Percentiles rank a stretch among this genome's conserved stretches.
Evolutionary conservation across 2,888 invertebrate genomes (phyloP).

Genomic region (Rosalia funebris): DNA sequence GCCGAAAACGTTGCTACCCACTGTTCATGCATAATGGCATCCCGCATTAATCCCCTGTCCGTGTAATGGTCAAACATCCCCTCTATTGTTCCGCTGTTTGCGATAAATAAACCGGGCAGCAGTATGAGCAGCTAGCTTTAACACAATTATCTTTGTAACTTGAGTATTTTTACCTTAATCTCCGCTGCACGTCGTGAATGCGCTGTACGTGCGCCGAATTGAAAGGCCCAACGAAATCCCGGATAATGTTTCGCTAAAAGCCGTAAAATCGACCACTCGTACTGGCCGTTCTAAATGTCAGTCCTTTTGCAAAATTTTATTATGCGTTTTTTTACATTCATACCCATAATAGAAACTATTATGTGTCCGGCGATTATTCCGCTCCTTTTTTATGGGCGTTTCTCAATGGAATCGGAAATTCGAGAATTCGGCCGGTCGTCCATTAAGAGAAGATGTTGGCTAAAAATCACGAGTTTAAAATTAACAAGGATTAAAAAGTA

Average conservation of each 20-base stretch:
- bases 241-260: slow-evolving; percentile 29
- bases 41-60: background rate
- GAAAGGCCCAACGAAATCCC: slow-evolving; percentile 32
- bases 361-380: slow-evolving; percentile 34
- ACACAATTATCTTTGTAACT: slow-evolving; percentile 44
- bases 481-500: slow-evolving; percentile 41
- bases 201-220: slow-evolving; percentile 41
- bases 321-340: slow-evolving; percentile 24
- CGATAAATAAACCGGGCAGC: slow-evolving; percentile 5
- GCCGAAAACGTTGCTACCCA: background rate
- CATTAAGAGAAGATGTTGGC: slow-evolving; percentile 35
- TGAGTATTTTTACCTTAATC: slow-evolving; percentile 40
- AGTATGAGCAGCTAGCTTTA: slow-evolving; percentile 33
- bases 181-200: slow-evolving; percentile 32
- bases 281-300: slow-evolving; percentile 35
- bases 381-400: slow-evolving; percentile 35
- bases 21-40: background rate
- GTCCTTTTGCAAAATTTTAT: slow-evolving; percentile 37
- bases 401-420: slow-evolving; percentile 37
- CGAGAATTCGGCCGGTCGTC: slow-evolving; percentile 35
- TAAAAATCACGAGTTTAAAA: slow-evolving; percentile 38
- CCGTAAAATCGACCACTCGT: slow-evolving; percentile 29
- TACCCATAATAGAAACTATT: slow-evolving; percentile 29
- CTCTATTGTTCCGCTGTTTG: slow-evolving; percentile 10
- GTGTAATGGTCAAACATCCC: background rate